phyloP scores from a whole-genome alignment of 1,140 invertebrate species.

The Zaprionus davidi region DNA sequence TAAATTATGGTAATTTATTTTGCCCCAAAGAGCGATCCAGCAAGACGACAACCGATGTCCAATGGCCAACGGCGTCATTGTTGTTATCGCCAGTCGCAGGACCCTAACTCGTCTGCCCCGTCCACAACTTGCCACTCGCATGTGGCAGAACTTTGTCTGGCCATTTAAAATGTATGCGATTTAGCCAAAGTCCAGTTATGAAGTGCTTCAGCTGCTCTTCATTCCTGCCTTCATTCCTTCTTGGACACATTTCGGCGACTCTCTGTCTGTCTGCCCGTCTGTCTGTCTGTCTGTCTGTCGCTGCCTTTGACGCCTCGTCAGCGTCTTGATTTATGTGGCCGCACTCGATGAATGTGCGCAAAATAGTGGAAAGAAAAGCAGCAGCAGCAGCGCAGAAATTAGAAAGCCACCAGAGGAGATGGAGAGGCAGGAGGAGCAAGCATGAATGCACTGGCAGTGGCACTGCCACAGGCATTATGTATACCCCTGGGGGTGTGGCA shows the following conservation, averaged over 20 bases:
- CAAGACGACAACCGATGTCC: slow-evolving; percentile 59
- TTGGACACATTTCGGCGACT: slow-evolving; percentile 16
- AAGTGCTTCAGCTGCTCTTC: slow-evolving; percentile 24
- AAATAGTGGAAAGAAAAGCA: slow-evolving; percentile 29
- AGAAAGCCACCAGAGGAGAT: neutral
- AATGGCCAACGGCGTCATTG: slow-evolving; percentile 45
- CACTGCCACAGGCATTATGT: neutral
- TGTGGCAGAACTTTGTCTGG: slow-evolving; percentile 41
- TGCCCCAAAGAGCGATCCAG: slow-evolving; percentile 80
- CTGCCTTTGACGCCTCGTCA: slow-evolving; percentile 73
- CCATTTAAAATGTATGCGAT: slow-evolving; percentile 50
- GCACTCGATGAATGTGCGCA: slow-evolving; percentile 54
- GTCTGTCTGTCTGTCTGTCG: slow-evolving; percentile 5
- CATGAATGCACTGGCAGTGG: neutral
- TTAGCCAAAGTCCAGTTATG: slow-evolving; percentile 30
- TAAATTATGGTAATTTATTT: slow-evolving; percentile 83
- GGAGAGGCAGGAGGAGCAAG: neutral
- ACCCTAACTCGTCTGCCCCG: neutral
- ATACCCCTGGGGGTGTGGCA: no score
- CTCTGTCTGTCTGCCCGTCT: slow-evolving; percentile 11
- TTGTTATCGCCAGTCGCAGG: slow-evolving; percentile 43
- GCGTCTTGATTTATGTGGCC: slow-evolving; percentile 64
- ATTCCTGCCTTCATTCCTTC: neutral
- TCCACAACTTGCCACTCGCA: slow-evolving; percentile 3
- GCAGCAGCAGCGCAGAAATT: neutral